These are phyloP conservation scores for Acanthosepion esculentum DNA, from an alignment of 2,888 invertebrate genomes.

Conservation along the genomic window DNA sequence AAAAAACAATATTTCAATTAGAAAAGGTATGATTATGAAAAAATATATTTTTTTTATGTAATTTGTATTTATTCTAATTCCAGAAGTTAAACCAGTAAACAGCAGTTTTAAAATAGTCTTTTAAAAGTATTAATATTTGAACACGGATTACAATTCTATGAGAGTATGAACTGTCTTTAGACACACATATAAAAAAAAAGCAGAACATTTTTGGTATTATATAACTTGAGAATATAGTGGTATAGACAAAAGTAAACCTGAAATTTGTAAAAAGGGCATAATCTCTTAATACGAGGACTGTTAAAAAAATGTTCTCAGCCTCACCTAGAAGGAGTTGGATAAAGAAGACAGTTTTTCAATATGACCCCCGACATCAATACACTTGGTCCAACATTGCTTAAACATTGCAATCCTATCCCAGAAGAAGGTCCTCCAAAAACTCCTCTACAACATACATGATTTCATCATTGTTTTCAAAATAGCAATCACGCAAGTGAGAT, in stretches of 20 bases:
- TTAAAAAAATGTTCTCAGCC: too few relatives aligned
- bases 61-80: background rate
- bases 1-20: constrained; percentile 86
- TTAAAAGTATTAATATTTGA: background rate
- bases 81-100: background rate
- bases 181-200: background rate
- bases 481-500: too few relatives aligned
- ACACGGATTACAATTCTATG: background rate
- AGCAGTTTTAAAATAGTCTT: background rate
- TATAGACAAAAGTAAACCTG: background rate
- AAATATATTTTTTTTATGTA: background rate
- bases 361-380: too few relatives aligned
- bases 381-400: too few relatives aligned
- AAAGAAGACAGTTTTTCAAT: too few relatives aligned
- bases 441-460: too few relatives aligned
- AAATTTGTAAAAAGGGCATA: too few relatives aligned
- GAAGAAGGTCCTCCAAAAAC: too few relatives aligned
- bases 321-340: too few relatives aligned
- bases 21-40: constrained; percentile 81
- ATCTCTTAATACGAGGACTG: too few relatives aligned
- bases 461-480: too few relatives aligned
- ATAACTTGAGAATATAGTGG: background rate
- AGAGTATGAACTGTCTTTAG: background rate
- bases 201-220: background rate
- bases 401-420: too few relatives aligned